phyloP scores from a whole-genome alignment of 2,113 vertebrate species.

The Thalassoma bifasciatum region DNA sequence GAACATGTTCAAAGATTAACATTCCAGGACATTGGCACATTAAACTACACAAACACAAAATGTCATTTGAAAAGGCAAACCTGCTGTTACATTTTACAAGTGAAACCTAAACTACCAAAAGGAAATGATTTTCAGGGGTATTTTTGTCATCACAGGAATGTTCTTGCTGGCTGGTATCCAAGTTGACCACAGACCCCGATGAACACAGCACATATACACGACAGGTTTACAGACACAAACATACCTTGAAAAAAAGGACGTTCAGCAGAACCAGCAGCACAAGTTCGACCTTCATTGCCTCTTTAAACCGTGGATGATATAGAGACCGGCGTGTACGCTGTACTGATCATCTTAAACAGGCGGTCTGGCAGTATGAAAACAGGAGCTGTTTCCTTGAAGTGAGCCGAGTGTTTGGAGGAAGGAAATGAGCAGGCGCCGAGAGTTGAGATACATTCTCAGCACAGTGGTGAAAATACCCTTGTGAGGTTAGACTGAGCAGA shows the following conservation, averaged over 20 bases:
- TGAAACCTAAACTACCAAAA: neutral
- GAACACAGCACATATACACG: neutral
- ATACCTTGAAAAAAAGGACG: constrained; percentile 51
- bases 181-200: neutral
- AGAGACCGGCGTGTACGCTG: constrained; percentile 6
- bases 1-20: neutral
- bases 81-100: neutral
- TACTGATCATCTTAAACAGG: constrained; percentile 49
- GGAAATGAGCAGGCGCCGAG: constrained; percentile 53
- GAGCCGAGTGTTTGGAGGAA: constrained; percentile 52
- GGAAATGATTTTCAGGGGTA: neutral
- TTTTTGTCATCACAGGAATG: neutral
- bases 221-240: constrained; percentile 16
- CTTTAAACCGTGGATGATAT: constrained; percentile 32
- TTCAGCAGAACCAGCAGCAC: constrained; percentile 57
- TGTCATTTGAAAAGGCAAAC: no score
- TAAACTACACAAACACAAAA: neutral
- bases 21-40: neutral
- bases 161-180: neutral
- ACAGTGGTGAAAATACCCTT: constrained; percentile 1
- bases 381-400: constrained; percentile 63
- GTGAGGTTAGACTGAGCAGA: neutral
- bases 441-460: constrained; percentile 9
- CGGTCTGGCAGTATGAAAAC: constrained; percentile 35
- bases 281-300: constrained; percentile 66